These are phyloP conservation scores for Drosophila anceps DNA, from an alignment of 2,888 invertebrate genomes.

Conservation along the genomic window DNA sequence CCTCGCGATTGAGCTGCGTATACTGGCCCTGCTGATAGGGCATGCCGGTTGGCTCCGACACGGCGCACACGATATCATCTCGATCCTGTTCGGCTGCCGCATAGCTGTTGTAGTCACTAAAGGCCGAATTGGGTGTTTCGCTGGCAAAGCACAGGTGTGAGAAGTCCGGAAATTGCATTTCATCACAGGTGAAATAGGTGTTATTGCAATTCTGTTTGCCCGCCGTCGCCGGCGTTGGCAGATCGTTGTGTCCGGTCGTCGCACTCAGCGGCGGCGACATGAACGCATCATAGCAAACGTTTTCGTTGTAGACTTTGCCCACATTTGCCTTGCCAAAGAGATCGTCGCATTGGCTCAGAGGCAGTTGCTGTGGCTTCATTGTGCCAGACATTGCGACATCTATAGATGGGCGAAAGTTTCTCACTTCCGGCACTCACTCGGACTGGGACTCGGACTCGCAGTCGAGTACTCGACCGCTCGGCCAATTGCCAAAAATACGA, in stretches of 20 bases:
- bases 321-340: slow-evolving; percentile 44
- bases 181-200: slow-evolving; percentile 65
- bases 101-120: slow-evolving; percentile 70
- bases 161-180: slow-evolving; percentile 81
- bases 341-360: slow-evolving; percentile 51
- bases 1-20: slow-evolving; percentile 75
- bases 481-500: slow-evolving; percentile 72
- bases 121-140: slow-evolving; percentile 85
- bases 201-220: slow-evolving; percentile 53
- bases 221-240: slow-evolving; percentile 42
- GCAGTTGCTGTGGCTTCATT: slow-evolving; percentile 68
- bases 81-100: slow-evolving; percentile 53
- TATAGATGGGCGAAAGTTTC: slow-evolving; percentile 1
- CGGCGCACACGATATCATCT: slow-evolving; percentile 69
- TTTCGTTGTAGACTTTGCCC: slow-evolving; percentile 20
- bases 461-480: no score
- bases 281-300: slow-evolving; percentile 56
- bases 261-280: slow-evolving; percentile 82
- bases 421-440: slow-evolving; percentile 66
- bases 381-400: slow-evolving; percentile 71
- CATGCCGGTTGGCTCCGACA: slow-evolving; percentile 48
- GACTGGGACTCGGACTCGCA: not conserved
- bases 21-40: slow-evolving; percentile 76
- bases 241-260: slow-evolving; percentile 50
- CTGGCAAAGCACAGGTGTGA: slow-evolving; percentile 78